Evolutionary conservation across 2,888 invertebrate species (phyloP).

Genomic region (Dermolepida albohirtum): DNA sequence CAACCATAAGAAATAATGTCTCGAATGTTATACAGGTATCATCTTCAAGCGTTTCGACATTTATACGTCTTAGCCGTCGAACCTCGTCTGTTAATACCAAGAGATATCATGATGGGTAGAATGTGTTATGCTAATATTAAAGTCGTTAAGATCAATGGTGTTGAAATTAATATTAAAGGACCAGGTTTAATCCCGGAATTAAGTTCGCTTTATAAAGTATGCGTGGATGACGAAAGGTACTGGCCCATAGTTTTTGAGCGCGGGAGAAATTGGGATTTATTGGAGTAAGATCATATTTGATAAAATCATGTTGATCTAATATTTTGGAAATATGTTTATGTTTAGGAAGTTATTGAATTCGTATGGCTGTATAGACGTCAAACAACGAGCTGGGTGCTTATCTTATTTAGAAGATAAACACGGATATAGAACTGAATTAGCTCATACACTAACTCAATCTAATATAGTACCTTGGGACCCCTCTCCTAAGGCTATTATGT

Average conservation of each 20-base stretch:
- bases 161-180: conserved; percentile 70
- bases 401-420: conserved; percentile 88
- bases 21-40: conserved; percentile 75
- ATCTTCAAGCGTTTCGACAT: conserved; percentile 96
- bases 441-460: conserved; percentile 83
- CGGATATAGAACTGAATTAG: conserved; percentile 82
- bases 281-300: conserved; percentile 71
- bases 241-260: conserved; percentile 90
- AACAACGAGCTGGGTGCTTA: conserved; percentile 89
- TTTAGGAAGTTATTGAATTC: conserved; percentile 74
- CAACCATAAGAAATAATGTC: neutral
- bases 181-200: conserved; percentile 90
- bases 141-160: conserved; percentile 67
- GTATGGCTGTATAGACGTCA: conserved; percentile 82
- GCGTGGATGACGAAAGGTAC: conserved; percentile 86
- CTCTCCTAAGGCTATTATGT: conserved; percentile 74
- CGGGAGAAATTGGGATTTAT: conserved; percentile 85
- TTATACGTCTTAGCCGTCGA: conserved; percentile 95
- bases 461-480: conserved; percentile 77
- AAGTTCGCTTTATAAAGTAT: conserved; percentile 77
- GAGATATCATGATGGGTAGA: conserved; percentile 83
- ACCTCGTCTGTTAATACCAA: conserved; percentile 87
- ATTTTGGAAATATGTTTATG: neutral
- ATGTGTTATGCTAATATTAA: conserved; percentile 86
- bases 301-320: neutral